Evolutionary conservation across 2,888 invertebrate genomes (phyloP), one percentile per base, ranked within the genome.

Genomic region (Drosophila tanythrix): DNA sequence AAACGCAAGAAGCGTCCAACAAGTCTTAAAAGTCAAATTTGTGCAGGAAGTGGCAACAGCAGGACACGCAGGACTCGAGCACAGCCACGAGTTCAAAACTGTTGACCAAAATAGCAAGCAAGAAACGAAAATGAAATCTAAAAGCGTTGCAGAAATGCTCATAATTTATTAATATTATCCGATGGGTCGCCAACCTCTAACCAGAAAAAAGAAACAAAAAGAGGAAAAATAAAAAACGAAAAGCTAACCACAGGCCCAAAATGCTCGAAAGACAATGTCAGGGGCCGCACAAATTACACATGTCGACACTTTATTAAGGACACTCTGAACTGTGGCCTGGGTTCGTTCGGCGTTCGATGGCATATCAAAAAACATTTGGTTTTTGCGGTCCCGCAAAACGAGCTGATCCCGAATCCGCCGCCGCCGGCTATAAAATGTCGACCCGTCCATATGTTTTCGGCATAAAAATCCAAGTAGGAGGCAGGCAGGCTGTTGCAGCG

Each of bases 291-390:
- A 91, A 91, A 91, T 91, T 89, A 89, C 90, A 88, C 90, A 91
- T 89, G 91, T 89, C 89, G 91, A 90, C 89, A 89, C 91, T 89
- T 91, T 91, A 90, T 91, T 90, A 88, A 83, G 91, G 75, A 77
- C 83, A 82, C 82, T 61, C 64, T 46, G 50, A 62, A 63, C 36
- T 60, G 36, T 58, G 55, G 52, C 33, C 33, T 51, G 36, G 31
- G 67, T 46, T 46, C 46, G 27, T 36, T 60, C 52, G 36, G 18
- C 50, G 52, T 72, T 73, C 76, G 81, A 79, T 84, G 88, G 59
- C 70, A 79, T 83, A 83, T 71, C 68, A 72, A 69, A 80, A 80
- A 86, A 80, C 80, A 85, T 78, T 78, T 63, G 89, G 69, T 79
- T 80, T 81, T 88, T 84, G 90, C 61, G 83, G 87, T 83, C 53